Percentiles rank a stretch among this genome's conserved stretches.
Evolutionary conservation across 1,140 invertebrate species (phyloP).

Genomic region (Nixonia krombeini): DNA sequence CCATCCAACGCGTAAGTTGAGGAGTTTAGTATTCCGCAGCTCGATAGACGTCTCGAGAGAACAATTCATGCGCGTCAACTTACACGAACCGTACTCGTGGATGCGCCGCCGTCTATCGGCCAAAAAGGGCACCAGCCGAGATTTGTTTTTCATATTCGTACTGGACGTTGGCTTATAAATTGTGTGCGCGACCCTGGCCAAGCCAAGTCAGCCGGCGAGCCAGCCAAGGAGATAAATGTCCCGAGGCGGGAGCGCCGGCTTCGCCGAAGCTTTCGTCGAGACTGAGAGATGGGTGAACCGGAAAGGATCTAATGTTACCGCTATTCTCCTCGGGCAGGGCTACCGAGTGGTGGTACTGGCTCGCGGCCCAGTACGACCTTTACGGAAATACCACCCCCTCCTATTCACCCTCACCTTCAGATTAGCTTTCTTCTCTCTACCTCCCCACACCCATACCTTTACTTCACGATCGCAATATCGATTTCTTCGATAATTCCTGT

Average conservation of each 20-base stretch:
- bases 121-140: not conserved
- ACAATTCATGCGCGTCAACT: not conserved
- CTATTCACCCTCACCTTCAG: slow-evolving; percentile 1
- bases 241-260: not conserved
- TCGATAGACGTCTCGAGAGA: not conserved
- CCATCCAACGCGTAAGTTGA: too few relatives aligned
- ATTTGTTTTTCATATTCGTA: slow-evolving; percentile 15
- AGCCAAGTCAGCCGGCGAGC: slow-evolving; percentile 26
- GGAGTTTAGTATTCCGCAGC: too few relatives aligned
- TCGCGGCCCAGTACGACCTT: slow-evolving; percentile 17
- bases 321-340: slow-evolving; percentile 17
- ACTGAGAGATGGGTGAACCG: slow-evolving; percentile 42
- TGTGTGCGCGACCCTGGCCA: slow-evolving; percentile 18
- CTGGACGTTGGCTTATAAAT: slow-evolving; percentile 27
- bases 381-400: slow-evolving; percentile 24
- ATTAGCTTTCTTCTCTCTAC: not conserved
- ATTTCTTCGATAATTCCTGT: slow-evolving; percentile 25
- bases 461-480: slow-evolving; percentile 2
- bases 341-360: slow-evolving; percentile 25
- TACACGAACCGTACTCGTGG: not conserved
- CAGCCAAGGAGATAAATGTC: slow-evolving; percentile 50
- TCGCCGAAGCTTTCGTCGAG: slow-evolving; percentile 20
- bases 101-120: not conserved
- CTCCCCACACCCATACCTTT: slow-evolving; percentile 1
- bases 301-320: slow-evolving; percentile 53